Base-by-base conservation (phyloP, 2,113 vertebrate genomes). In the Centropus bengalensis region DNA sequence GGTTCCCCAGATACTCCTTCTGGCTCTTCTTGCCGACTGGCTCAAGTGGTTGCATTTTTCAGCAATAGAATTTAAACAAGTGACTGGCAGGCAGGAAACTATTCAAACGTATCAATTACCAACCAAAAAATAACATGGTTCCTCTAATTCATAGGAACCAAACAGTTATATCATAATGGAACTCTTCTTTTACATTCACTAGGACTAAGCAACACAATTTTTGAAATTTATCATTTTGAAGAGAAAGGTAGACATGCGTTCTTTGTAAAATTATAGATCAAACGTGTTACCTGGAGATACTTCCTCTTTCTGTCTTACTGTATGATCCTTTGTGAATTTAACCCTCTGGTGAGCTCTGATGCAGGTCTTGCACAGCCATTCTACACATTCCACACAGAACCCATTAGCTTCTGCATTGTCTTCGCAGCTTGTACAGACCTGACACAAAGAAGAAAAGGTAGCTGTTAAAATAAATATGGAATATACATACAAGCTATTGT, bases 381-480 rank as follows among this genome's bases (percentile, higher is more conserved):
- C 99, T 36, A 99, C 99, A 88, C 99, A 99, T 89, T 99, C 99
- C 71, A 99, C 98, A 84, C 99, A 99, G 98, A 99, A 99, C 1
- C 99, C 99, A 9, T 98, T 98, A 18, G 99, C 99, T 97, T 99
- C 99, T 2, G 99, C 99, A 93, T 99, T 99, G 96, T 99, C 99
- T 17, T 99, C 99, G 74, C 99, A 99, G 97, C 99, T 99, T 97
- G 99, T 99, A 91, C 99, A 99, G 60, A 99, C 98, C 99, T 99
- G 76, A 49, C 38, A 59, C 10, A 44, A 89, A 84, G 59, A 93
- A 82, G 14, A 85, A 36, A 62, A 87, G 60, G 24, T 24, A 38
- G 52, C 52, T 85, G 62, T 91, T 58, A 94, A 73, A 96, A 40
- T 78, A 82, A 89, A 92, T 68, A 45, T 12, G 19, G n/a, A 63